Base-by-base conservation (phyloP, 2,888 invertebrate genomes). In the Thyatira batis region DNA sequence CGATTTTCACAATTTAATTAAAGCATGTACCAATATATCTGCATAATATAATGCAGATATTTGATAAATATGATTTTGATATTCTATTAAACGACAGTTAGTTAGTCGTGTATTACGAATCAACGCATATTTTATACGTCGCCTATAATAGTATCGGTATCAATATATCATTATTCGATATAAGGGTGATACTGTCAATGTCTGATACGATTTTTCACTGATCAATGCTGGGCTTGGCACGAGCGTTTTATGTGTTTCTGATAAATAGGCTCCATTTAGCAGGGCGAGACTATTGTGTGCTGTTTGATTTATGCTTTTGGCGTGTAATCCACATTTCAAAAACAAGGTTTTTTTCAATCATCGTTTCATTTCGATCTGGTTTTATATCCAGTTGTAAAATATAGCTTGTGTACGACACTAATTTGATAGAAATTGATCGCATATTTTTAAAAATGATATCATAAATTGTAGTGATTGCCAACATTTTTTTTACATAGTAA, bases 191-290 rank as follows among this genome's bases (percentile, higher is more conserved):
- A 75, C 71, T 84, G 83, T 83, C 85, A 83, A 73, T 83, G 72
- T 63, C 64, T 77, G 74, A 65, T 68, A 60, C 69, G 67, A 84
- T 87, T 89, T 87, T 87, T 85, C 80, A 81, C 77, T 83, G 78
- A 85, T 83, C 80, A 71, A 72, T 73, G 73, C 72, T 80, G 74
- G 75, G 78, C 75, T 80, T 78, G 87, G 82, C 86, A 85, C 89
- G 88, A 84, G 84, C 79, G 68, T 80, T 83, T 81, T 85, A 83
- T 89, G 73, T 82, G 76, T 73, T 78, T 76, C 80, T 78, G 83
- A 87, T 89, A 88, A 89, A 89, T 86, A 84, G 73, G 69, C 68
- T 75, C 48, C 78, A 78, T 86, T 83, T 84, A 80, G 80, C 80
- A 78, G 84, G 84, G 85, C 81, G 78, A 79, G 71, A 67, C 78